Evolutionary conservation across 2,113 vertebrate species (phyloP), one percentile per base, ranked within the genome.

Genomic region (Hippocampus mohnikei): DNA sequence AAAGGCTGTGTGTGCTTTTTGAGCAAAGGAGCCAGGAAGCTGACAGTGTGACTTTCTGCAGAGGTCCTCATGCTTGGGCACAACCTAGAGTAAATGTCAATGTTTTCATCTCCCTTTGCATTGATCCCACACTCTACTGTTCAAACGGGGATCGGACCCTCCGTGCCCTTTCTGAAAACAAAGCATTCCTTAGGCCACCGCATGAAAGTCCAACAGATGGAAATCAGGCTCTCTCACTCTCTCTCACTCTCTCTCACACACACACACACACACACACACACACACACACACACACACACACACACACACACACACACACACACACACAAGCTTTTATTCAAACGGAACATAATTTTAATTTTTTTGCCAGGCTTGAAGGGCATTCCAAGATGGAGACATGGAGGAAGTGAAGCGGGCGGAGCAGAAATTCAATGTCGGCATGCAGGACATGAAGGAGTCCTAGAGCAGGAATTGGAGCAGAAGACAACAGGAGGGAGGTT

Each of bases 151-250:
- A 81, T n/a, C 48, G 46, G 69, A 79, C 75, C 78, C 83, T 77
- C 81, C 46, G 64, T 90, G 86, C 78, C 88, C 88, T 89, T 91
- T 88, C 90, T 84, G 77, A 81, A 90, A 89, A 86, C 89, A 77
- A 84, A 86, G 84, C 73, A 71, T 83, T 78, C 70, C 67, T 67
- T 84, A 71, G 76, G 12, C 67, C 66, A 81, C 67, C 82, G 83
- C 73, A 88, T 86, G 87, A 87, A 88, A 78, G 74, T 86, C 75
- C 74, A 40, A 77, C 66, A 69, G 77, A 87, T 64, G 67, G 42
- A 64, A 53, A 64, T 61, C 59, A 71, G 67, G 53, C 64, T 52
- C 21, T 15, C 3, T 42, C 21, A 23, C 27, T 15, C 40, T 21
- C 1, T 41, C 66, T 27, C 27, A n/a, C n/a, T 77, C 72, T 44